Base-by-base conservation (phyloP, 92 coral and sea anemone genomes). In the Zoanthus gigantus region DNA sequence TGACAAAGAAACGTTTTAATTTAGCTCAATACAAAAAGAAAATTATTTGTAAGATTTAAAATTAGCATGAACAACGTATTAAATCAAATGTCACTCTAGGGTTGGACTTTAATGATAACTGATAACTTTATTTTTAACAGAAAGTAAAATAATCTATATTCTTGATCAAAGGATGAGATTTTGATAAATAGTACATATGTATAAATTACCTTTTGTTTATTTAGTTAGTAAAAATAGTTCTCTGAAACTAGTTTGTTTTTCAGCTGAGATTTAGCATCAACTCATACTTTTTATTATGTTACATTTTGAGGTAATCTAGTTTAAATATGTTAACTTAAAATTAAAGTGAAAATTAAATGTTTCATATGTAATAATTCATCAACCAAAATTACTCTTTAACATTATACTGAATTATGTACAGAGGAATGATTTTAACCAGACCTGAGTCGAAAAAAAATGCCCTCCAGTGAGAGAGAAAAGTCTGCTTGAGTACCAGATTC, bases 401-500 rank as follows among this genome's bases (percentile, higher is more conserved):
- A 58, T 58, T 58, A 37, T 50, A 50, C 56, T 3, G 69, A n/a
- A 13, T 58, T 13, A 13, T 63, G n/a, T 17, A 17, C 23, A 18
- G 9, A 28, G 30, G 12, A 34, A 9, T 10, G 74, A 6, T 42
- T 78, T 58, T 30, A 78, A 11, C 61, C 73, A 79, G 84, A 79
- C 84, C 84, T 79, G 84, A 44, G 84, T 79, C 54, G 84, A 79
- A 66, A 79, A 79, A 63, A 34, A 32, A 60, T 28, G 67, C 45
- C 84, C 84, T 79, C 84, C 72, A 28, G 84, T 79, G 73, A 79
- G 84, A 79, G 84, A 79, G 72, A 34, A 79, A 63, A 79, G 74
- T 63, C 57, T 61, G 84, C 84, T 60, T 47, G 84, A 63, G 84
- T 79, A 79, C 84, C 85, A 81, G 47, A 81, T 46, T 81, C 85